Evolutionary conservation across 2,888 invertebrate genomes (phyloP).

Genomic region (Limnephilus rhombicus): DNA sequence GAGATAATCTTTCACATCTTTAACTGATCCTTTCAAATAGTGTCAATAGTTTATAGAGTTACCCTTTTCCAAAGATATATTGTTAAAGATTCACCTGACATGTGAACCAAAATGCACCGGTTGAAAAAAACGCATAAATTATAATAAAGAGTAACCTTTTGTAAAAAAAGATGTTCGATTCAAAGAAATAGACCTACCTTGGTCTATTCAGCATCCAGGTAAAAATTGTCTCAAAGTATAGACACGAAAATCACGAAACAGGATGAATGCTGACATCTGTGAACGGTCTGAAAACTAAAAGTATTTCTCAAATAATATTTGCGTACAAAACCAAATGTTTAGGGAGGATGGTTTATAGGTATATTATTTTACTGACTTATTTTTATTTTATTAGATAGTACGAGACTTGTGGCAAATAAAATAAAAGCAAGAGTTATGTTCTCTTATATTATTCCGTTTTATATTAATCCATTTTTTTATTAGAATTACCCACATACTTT

Average conservation of each 20-base stretch:
- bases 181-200: background rate
- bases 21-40: background rate
- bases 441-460: background rate
- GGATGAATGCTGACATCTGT: conserved; percentile 3
- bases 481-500: too few relatives aligned
- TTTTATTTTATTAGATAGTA: too few relatives aligned
- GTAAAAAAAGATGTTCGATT: background rate
- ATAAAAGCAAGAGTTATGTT: background rate
- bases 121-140: background rate
- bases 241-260: background rate
- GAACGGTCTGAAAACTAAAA: background rate
- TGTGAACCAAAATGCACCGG: background rate
- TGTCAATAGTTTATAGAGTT: background rate
- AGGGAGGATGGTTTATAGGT: too few relatives aligned
- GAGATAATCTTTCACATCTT: background rate
- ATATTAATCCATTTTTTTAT: too few relatives aligned
- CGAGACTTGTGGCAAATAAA: background rate
- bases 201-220: background rate
- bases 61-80: background rate
- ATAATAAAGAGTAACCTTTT: background rate
- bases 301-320: background rate
- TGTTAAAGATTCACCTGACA: background rate
- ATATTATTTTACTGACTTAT: too few relatives aligned
- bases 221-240: background rate
- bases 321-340: background rate